Percentiles rank a stretch among this genome's conserved stretches.
phyloP scores from a whole-genome alignment of 2,797 vertebrate genomes.

The Acipenser ruthenus region DNA sequence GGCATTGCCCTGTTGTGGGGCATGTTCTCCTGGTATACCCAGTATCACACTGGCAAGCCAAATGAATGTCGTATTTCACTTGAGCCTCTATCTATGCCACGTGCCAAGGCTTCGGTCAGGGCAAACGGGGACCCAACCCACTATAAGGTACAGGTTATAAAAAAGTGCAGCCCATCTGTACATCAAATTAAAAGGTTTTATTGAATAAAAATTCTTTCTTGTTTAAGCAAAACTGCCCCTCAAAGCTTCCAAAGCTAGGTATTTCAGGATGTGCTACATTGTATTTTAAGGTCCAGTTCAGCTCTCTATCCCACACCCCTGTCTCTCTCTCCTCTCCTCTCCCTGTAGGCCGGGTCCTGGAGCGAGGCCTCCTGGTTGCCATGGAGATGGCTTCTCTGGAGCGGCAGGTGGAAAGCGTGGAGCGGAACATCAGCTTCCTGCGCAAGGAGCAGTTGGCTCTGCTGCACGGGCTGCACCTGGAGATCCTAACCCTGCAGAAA shows the following conservation, averaged over 20 bases:
- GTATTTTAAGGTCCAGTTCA: background rate
- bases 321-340: constrained; percentile 8
- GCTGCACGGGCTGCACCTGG: constrained; percentile 85
- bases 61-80: no score
- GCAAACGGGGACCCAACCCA: no score
- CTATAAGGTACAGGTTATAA: no score
- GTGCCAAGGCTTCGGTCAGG: no score
- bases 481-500: constrained; percentile 90
- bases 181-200: background rate
- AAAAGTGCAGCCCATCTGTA: no score
- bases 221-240: background rate
- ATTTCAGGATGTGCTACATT: no score
- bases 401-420: constrained; percentile 82
- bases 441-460: constrained; percentile 77
- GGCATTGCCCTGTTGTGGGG: no score
- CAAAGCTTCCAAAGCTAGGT: no score
- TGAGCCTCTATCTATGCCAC: no score
- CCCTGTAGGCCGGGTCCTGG: constrained; percentile 34
- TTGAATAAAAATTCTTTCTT: background rate
- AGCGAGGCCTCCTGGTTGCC: constrained; percentile 28
- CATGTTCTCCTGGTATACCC: no score
- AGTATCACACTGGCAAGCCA: no score
- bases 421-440: constrained; percentile 84
- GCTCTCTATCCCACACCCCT: background rate
- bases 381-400: constrained; percentile 80